A percentile compares a stretch with the other conserved stretches of the same genome.
Conservation (phyloP, 1,140 invertebrate genomes). For the Brachionus rotundiformis region DNA sequence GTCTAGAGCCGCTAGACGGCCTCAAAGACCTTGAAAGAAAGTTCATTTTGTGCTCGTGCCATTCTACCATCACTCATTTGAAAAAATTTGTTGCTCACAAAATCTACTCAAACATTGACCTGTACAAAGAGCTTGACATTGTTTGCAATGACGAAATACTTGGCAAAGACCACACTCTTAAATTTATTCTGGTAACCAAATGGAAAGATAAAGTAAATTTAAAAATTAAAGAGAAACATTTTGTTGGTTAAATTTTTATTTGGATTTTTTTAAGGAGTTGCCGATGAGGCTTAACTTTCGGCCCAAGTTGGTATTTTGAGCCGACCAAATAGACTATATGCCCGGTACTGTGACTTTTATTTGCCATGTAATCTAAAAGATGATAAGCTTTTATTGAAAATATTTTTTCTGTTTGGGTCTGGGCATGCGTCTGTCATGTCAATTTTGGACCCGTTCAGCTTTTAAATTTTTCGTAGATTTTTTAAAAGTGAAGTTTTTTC, state of each 20-base stretch:
- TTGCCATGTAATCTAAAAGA: not conserved
- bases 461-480: not conserved
- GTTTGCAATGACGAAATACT: constrained; percentile 95
- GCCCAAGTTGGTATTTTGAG: constrained; percentile 42
- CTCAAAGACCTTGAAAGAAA: constrained; percentile 9
- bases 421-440: not conserved
- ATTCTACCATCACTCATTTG: constrained; percentile 50
- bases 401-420: not conserved
- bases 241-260: not conserved
- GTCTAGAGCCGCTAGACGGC: constrained; percentile 22
- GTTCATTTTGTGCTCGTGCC: constrained; percentile 42
- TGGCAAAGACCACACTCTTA: constrained; percentile 96
- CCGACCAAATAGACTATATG: not conserved
- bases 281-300: constrained; percentile 47
- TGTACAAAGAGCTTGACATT: constrained; percentile 77
- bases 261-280: not conserved
- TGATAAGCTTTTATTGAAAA: not conserved
- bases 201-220: constrained; percentile 48
- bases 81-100: constrained; percentile 51
- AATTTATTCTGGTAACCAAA: constrained; percentile 70
- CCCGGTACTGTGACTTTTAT: constrained; percentile 13
- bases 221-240: not conserved
- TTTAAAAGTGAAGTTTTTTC: constrained; percentile 2
- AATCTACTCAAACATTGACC: constrained; percentile 11
- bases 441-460: not conserved